Base-by-base conservation (phyloP, 2,888 invertebrate species). In the Diachrysia chrysitis region DNA sequence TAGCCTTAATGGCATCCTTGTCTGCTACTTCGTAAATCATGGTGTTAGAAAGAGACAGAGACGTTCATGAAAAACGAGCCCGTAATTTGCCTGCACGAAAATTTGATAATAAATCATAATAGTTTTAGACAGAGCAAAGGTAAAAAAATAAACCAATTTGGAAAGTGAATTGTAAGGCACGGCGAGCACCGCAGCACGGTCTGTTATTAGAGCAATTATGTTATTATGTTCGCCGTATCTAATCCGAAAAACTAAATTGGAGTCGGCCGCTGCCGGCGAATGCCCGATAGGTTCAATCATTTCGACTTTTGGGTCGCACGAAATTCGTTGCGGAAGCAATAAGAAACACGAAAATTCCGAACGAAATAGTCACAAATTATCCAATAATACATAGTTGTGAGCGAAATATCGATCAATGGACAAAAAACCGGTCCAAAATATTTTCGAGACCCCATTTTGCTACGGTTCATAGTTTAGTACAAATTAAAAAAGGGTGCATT, bases 171-270 rank as follows among this genome's bases (percentile, higher is more conserved):
- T 94, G 93, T 95, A 94, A 93, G 95, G 94, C 92, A 93, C 92
- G 91, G 91, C 93, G 89, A 87, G 89, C 89, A 85, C 87, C 88
- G 88, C 86, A 84, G 90, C 87, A 90, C 86, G 89, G 89, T 87
- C 92, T 95, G 92, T 95, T 95, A 95, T 95, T 95, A 95, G 93
- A 93, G 86, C 95, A 95, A 95, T 95, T 95, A 95, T 95, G 95
- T 95, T 94, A 95, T 95, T 95, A 95, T 94, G 93, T 94, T 93
- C 89, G 94, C 94, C 93, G 95, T 95, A 93, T 95, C 95, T 95
- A 95, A 95, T 95, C 92, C 93, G 90, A 94, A 95, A 95, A 95
- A 95, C 92, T 92, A 95, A 95, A 95, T 95, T 95, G 95, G 95
- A 94, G 91, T 91, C 88, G 89, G 90, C 90, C 94, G 94, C 95